Percentiles rank a stretch among this genome's conserved stretches.
Conservation (phyloP, 2,113 vertebrate genomes). For the Thryonomys swinderianus region DNA sequence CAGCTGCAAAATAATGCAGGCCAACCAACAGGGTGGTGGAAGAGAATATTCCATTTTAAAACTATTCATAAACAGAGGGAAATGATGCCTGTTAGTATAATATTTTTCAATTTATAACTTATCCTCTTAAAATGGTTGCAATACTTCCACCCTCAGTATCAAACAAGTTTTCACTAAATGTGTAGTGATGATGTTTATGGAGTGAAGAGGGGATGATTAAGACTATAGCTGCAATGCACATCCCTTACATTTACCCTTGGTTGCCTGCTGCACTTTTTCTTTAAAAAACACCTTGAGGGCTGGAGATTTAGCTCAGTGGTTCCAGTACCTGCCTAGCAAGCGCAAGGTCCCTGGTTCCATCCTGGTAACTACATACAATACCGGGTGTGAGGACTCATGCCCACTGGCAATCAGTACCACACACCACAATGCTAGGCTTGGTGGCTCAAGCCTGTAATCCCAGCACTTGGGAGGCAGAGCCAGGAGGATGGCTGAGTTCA, state of each 20-base stretch:
- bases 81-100: not conserved
- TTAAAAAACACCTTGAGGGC: too few species aligned
- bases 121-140: not conserved
- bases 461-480: too few species aligned
- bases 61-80: constrained; percentile 7
- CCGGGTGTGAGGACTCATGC: too few species aligned
- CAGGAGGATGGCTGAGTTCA: too few species aligned
- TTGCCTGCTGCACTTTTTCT: not conserved
- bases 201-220: not conserved
- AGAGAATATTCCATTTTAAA: not conserved
- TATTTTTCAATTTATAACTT: not conserved
- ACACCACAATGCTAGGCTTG: too few species aligned
- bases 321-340: too few species aligned
- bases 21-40: not conserved
- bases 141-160: not conserved
- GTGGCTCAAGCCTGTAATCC: too few species aligned
- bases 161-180: not conserved
- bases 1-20: not conserved
- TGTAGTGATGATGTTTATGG: not conserved
- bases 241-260: not conserved
- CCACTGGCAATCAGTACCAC: too few species aligned
- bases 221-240: not conserved
- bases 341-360: too few species aligned
- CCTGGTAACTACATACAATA: too few species aligned
- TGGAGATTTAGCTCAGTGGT: too few species aligned